Evolutionary conservation across 1,140 invertebrate species (phyloP), one percentile per base, ranked within the genome.

Genomic region (Lanistes nyassanus): DNA sequence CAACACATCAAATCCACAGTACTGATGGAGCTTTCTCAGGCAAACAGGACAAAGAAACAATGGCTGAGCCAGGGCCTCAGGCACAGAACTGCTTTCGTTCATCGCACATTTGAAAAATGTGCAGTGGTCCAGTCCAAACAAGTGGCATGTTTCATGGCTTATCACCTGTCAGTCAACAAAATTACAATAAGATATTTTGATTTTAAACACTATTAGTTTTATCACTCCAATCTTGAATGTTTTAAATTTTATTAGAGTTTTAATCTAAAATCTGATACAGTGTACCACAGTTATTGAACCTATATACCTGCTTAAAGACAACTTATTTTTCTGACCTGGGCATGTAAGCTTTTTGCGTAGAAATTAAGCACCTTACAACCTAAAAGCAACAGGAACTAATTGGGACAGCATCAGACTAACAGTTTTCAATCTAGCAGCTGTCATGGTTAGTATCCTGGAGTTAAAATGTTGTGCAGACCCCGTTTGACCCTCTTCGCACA

Each of bases 31-130:
- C 75, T 87, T 87, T 31, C 79, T 75, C 42, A 86, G 72, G 79
- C 86, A 87, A 0, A 87, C 80, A 16, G 86, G 86, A 79, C 84
- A 87, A 16, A 84, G 79, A 75, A 85, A 84, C 29, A 85, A 68
- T 29, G 86, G 84, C 58, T 85, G 82, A 34, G 58, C 51, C 74
- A 85, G 64, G 13, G 83, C 84, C 62, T 86, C 82, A 13, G 68
- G n/a, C 34, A 86, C 67, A 55, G 82, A 80, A 19, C 65, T 75
- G 62, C 84, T 85, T 53, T 83, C 85, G 79, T 87, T 87, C 86
- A 87, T 87, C 37, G 80, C 75, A 78, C 86, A 87, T 4, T 39
- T 47, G 64, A 85, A 87, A 66, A 81, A 84, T 26, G 76, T 75
- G 76, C 86, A 87, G 67, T 87, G 86, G 55, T 77, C 62, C 53